Conservation (phyloP, 2,888 invertebrate species). For the Crossocerus cetratus region DNA sequence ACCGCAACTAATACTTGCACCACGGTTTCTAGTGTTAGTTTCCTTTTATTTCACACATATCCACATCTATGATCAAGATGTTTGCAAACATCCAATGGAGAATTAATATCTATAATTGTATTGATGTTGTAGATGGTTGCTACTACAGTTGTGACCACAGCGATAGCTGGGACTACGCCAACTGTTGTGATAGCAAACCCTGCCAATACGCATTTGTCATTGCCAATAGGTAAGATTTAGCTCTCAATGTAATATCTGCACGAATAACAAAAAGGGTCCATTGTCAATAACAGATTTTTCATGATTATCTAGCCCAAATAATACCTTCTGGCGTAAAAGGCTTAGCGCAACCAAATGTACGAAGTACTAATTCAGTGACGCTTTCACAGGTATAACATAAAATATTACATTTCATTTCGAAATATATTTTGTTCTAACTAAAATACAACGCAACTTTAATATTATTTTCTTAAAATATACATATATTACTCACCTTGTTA, state of each 20-base stretch:
- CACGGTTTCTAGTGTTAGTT: slow-evolving; percentile 75
- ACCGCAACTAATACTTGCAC: slow-evolving; percentile 75
- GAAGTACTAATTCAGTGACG: slow-evolving; percentile 71
- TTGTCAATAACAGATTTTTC: background rate
- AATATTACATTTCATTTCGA: background rate
- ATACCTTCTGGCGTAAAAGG: slow-evolving; percentile 75
- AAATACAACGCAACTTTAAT: background rate
- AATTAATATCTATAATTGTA: background rate
- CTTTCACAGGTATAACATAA: slow-evolving; percentile 65
- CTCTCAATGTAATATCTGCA: background rate
- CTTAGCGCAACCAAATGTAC: slow-evolving; percentile 74
- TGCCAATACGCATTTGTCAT: slow-evolving; percentile 76
- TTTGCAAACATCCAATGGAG: background rate
- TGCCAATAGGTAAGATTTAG: slow-evolving; percentile 72
- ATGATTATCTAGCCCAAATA: slow-evolving; percentile 70
- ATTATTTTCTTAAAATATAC: too few species aligned
- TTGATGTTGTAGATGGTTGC: slow-evolving; percentile 71
- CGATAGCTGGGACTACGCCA: slow-evolving; percentile 72
- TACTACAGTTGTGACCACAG: slow-evolving; percentile 73
- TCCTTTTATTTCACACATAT: slow-evolving; percentile 38
- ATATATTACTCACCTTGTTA: background rate
- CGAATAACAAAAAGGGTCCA: background rate
- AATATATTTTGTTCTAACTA: background rate
- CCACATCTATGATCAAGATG: slow-evolving; percentile 2
- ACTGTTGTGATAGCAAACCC: slow-evolving; percentile 77